Conservation (phyloP, 1,140 invertebrate species). For the Lordiphosa stackelbergi region DNA sequence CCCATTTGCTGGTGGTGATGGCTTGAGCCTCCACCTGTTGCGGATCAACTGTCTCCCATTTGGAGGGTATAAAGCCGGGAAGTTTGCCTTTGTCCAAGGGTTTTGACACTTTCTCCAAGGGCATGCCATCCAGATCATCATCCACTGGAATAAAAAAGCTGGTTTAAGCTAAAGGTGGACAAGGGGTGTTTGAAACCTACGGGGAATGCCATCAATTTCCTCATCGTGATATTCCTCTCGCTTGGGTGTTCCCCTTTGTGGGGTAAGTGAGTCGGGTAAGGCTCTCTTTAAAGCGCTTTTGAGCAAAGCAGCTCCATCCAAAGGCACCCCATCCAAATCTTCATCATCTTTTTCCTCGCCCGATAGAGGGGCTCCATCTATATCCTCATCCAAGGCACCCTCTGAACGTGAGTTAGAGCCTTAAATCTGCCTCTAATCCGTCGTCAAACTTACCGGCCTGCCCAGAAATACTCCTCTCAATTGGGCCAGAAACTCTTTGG, state of each 20-base stretch:
- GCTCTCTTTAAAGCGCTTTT: conserved; percentile 83
- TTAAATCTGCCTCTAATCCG: neutral
- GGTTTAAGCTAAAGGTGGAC: conserved; percentile 64
- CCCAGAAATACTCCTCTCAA: conserved; percentile 95
- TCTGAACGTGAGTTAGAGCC: conserved; percentile 30
- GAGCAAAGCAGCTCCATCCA: conserved; percentile 88
- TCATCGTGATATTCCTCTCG: conserved; percentile 79
- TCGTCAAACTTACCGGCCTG: conserved; percentile 40
- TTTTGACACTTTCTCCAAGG: conserved; percentile 80
- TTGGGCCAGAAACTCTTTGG: conserved; percentile 93
- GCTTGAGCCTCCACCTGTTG: conserved; percentile 88
- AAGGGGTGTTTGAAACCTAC: conserved; percentile 77
- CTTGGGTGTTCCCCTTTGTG: conserved; percentile 48
- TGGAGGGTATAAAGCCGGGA: conserved; percentile 89
- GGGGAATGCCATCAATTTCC: conserved; percentile 87
- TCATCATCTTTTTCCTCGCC: conserved; percentile 82
- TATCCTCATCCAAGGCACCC: conserved; percentile 77
- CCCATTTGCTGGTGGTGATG: conserved; percentile 94
- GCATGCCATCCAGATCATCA: conserved; percentile 90
- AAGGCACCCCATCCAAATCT: conserved; percentile 86
- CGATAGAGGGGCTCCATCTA: conserved; percentile 84
- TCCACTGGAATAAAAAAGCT: conserved; percentile 78
- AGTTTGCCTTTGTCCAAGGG: conserved; percentile 38
- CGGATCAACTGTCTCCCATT: conserved; percentile 97
- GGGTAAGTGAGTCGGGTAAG: conserved; percentile 54